Base-by-base conservation (phyloP, 2,797 vertebrate genomes). In the Hemibagrus guttatus region DNA sequence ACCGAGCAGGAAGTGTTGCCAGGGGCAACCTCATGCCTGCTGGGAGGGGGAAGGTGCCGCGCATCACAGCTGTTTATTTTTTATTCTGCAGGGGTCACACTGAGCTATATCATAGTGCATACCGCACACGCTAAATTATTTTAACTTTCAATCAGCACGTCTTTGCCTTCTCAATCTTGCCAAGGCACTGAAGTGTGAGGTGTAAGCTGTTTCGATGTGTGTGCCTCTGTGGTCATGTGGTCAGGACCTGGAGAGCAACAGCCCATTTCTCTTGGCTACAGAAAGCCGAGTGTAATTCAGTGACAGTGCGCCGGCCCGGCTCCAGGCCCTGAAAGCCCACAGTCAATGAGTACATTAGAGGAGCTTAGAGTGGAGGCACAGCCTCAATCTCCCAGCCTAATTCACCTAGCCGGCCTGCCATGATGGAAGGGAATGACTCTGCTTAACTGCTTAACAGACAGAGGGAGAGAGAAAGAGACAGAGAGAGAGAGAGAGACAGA, bases 361-460 rank as follows among this genome's bases (percentile, higher is more conserved):
- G 31, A 86, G 87, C 91, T 87, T 91, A 91, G 90, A 87, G 68
- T 49, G 84, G 81, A 86, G 75, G 84, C 84, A 85, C 90, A 89
- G 90, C 90, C 91, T 95, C 95, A 94, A 96, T 96, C 94, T 95
- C 91, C 87, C 91, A 93, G 90, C 92, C 95, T 96, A 95, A 96
- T 96, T 94, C 92, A 92, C 92, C 93, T 88, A 92, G 91, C 92
- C 93, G 84, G 90, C 89, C 87, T 85, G 90, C 66, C 84, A 72
- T 92, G 90, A 83, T 93, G 90, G 91, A 93, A 91, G 92, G 91
- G 94, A 96, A 94, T 92, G 93, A 93, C 93, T 93, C 92, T 88
- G 91, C 93, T 94, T 92, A 85, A 94, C 63, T 64, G 72, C 72
- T 76, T 52, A 63, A 76, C 89, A n/a, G 87, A 75, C 16, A 85